These are phyloP conservation scores for Samia ricini DNA, from an alignment of 1,140 invertebrate genomes.

Conservation along the genomic window DNA sequence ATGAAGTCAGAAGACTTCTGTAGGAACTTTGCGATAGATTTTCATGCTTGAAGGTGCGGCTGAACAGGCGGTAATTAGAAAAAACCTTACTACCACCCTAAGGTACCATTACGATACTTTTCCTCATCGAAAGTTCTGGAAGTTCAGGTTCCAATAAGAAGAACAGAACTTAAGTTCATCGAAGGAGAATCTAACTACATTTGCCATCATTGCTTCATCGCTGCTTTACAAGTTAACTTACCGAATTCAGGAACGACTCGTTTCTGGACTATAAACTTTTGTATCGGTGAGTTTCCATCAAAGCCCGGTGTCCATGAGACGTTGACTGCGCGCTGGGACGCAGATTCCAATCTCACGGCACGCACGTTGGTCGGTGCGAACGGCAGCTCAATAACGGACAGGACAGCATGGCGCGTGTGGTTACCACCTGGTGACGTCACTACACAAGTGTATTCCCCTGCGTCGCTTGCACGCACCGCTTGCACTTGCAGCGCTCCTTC, in stretches of 20 bases:
- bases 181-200: too few species aligned
- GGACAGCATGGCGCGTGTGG: slow-evolving; percentile 89
- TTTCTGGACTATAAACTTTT: slow-evolving; percentile 95
- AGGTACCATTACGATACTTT: too few species aligned
- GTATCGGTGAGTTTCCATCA: slow-evolving; percentile 97
- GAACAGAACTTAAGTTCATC: too few species aligned
- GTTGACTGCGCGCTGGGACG: slow-evolving; percentile 86
- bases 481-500: slow-evolving; percentile 90
- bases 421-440: slow-evolving; percentile 94
- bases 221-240: too few species aligned
- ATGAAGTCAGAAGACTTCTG: too few species aligned
- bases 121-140: too few species aligned
- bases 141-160: too few species aligned
- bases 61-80: too few species aligned
- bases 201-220: too few species aligned
- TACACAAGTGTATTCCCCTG: slow-evolving; percentile 89
- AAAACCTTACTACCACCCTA: too few species aligned
- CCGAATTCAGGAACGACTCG: slow-evolving; percentile 91
- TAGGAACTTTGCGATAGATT: too few species aligned
- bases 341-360: slow-evolving; percentile 82
- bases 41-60: too few species aligned
- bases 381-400: slow-evolving; percentile 96
- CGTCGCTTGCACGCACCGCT: slow-evolving; percentile 89
- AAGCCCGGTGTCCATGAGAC: slow-evolving; percentile 97
- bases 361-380: slow-evolving; percentile 92